These are phyloP conservation scores for Takifugu bimaculatus DNA, from an alignment of 2,113 vertebrate genomes.

Conservation along the genomic window DNA sequence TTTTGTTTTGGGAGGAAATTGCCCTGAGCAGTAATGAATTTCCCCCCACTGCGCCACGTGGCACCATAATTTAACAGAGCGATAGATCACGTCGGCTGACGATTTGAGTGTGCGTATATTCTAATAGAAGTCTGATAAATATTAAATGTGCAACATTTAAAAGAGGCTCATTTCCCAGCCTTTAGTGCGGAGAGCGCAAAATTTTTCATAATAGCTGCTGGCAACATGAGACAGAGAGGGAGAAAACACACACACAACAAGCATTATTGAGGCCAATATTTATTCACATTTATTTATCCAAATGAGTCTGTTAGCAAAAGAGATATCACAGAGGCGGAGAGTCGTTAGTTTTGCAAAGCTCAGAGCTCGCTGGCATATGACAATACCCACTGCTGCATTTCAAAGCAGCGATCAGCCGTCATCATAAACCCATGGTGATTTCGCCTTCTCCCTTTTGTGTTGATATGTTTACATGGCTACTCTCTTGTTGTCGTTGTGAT, in stretches of 20 bases:
- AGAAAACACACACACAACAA: conserved; percentile 26
- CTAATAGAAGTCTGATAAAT: conserved; percentile 79
- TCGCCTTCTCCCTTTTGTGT: conserved; percentile 59
- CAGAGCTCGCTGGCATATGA: conserved; percentile 60
- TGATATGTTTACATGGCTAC: conserved; percentile 69
- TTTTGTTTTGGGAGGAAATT: conserved; percentile 81
- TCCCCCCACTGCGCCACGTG: conserved; percentile 64
- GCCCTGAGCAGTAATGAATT: conserved; percentile 79
- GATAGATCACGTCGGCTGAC: conserved; percentile 77
- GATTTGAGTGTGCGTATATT: conserved; percentile 77
- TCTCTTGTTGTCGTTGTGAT: conserved; percentile 67
- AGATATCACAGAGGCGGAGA: conserved; percentile 61
- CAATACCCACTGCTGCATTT: conserved; percentile 62
- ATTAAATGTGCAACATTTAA: conserved; percentile 79
- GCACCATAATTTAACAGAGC: conserved; percentile 76
- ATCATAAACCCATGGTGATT: conserved; percentile 56
- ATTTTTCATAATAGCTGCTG: conserved; percentile 66
- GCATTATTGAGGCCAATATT: conserved; percentile 58
- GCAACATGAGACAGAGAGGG: conserved; percentile 44
- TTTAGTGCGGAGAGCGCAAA: conserved; percentile 62
- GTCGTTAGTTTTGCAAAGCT: conserved; percentile 54
- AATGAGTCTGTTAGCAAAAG: conserved; percentile 67
- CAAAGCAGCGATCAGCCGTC: conserved; percentile 64
- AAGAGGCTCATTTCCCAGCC: conserved; percentile 69
- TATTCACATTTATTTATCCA: conserved; percentile 61